A percentile compares a stretch with the other conserved stretches of the same genome.
Conservation (phyloP, 2,888 invertebrate genomes). For the Lochmaea capreae region DNA sequence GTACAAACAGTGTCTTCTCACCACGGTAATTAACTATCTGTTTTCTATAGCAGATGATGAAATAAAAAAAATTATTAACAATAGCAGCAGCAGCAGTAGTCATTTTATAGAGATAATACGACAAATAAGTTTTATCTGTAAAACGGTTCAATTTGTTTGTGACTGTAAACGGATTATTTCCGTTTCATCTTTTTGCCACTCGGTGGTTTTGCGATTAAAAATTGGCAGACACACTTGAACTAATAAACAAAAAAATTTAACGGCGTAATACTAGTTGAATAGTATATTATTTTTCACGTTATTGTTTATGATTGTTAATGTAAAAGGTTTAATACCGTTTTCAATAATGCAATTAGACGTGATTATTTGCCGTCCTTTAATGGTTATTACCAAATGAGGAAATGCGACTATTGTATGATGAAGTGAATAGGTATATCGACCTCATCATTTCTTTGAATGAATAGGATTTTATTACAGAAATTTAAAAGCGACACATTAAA, state of each 20-base stretch:
- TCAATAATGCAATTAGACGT: constrained; percentile 27
- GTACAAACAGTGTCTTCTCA: no score
- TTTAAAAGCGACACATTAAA: constrained; percentile 42
- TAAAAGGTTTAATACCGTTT: constrained; percentile 18
- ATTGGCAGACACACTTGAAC: neutral
- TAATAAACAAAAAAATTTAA: neutral
- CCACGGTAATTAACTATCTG: no score
- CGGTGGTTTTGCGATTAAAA: neutral
- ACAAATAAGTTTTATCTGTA: neutral
- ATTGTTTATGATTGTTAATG: constrained; percentile 5
- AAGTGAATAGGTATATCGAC: constrained; percentile 38
- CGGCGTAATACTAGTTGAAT: neutral
- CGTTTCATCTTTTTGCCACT: neutral
- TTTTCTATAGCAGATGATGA: no score
- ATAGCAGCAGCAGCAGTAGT: neutral
- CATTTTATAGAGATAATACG: neutral
- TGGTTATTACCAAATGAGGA: constrained; percentile 30
- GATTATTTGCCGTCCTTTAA: constrained; percentile 43
- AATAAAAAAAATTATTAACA: neutral
- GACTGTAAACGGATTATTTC: neutral
- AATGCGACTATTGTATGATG: constrained; percentile 30
- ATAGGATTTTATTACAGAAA: constrained; percentile 42
- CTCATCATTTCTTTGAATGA: constrained; percentile 50
- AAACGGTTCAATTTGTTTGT: neutral
- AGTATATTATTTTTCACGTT: neutral